phyloP scores from a whole-genome alignment of 2,888 invertebrate genomes.

The Heliconius ethilla region DNA sequence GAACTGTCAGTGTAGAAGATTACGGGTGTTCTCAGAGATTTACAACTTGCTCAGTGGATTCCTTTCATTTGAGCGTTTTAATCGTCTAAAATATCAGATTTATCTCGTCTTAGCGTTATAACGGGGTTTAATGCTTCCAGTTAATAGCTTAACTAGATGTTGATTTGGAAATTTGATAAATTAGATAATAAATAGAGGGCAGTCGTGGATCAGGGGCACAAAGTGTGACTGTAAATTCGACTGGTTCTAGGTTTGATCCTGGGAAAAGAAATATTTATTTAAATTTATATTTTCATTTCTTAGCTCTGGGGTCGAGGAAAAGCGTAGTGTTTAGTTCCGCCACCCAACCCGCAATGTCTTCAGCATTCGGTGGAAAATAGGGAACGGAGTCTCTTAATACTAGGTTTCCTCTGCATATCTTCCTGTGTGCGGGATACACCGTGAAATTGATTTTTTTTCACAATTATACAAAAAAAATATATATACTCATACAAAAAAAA shows the following conservation, averaged over 20 bases:
- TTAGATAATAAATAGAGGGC: not conserved
- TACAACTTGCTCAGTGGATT: constrained; percentile 36
- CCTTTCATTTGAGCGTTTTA: constrained; percentile 35
- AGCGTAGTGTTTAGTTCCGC: no score
- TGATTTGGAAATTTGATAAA: constrained; percentile 6
- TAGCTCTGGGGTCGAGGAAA: no score
- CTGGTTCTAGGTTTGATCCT: no score
- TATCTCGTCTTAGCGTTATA: constrained; percentile 6
- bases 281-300: no score
- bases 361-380: no score
- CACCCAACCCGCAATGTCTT: no score
- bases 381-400: no score
- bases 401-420: no score
- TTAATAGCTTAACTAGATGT: constrained; percentile 8
- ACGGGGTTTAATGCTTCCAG: not conserved
- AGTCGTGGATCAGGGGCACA: not conserved
- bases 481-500: not conserved
- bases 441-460: not conserved
- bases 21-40: constrained; percentile 33
- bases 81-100: constrained; percentile 28
- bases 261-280: no score
- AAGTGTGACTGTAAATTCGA: no score
- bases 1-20: constrained; percentile 38
- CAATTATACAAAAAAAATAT: not conserved
- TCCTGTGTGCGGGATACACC: no score